phyloP scores from a whole-genome alignment of 2,797 vertebrate species.

The Furcifer pardalis region DNA sequence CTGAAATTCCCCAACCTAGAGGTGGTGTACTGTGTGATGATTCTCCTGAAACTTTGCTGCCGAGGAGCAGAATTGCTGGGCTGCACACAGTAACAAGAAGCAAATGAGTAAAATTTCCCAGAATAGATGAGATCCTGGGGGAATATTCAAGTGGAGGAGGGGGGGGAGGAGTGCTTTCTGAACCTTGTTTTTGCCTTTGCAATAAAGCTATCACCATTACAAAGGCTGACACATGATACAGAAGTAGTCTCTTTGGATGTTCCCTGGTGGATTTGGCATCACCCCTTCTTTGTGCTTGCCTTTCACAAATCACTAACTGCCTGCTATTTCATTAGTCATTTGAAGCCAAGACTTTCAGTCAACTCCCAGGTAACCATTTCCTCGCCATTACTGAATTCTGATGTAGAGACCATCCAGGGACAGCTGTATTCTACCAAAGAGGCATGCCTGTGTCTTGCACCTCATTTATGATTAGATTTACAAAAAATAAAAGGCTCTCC shows the following conservation, averaged over 20 bases:
- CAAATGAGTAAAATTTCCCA: neutral
- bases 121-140: neutral
- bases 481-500: neutral
- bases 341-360: conserved; percentile 30
- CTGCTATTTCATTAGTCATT: neutral
- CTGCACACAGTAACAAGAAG: neutral
- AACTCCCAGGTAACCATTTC: neutral
- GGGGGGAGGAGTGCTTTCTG: rapidly evolving
- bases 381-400: rapidly evolving
- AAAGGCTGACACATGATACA: rapidly evolving
- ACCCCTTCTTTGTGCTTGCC: neutral
- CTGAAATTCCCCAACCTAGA: too few species aligned
- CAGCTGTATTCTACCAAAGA: neutral
- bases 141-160: too few species aligned
- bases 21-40: too few species aligned
- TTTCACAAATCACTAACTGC: neutral
- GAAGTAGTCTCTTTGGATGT: neutral
- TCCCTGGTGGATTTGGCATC: neutral
- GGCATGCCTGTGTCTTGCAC: neutral
- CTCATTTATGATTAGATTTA: neutral
- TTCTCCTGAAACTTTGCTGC: neutral
- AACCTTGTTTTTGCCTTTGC: neutral
- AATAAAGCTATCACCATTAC: conserved; percentile 6
- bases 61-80: neutral
- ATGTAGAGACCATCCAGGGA: neutral